Base-by-base conservation (phyloP, 1,140 invertebrate genomes). In the Octopus sinensis region DNA sequence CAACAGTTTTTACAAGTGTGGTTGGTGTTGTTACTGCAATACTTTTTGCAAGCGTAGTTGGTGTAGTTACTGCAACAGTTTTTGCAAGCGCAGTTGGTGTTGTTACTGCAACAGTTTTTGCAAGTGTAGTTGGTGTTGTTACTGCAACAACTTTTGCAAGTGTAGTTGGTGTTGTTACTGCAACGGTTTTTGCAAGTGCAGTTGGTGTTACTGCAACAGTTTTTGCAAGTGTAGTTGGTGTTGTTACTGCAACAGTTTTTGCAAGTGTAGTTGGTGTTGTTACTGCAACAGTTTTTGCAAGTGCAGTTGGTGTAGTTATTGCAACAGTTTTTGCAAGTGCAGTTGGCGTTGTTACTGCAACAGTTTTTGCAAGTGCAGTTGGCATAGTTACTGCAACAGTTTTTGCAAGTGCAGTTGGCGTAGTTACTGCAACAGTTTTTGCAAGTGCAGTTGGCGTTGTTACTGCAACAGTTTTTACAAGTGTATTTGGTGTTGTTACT, bases 181-280 rank as follows among this genome's bases (percentile, higher is more conserved):
- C 82, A 54, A 82, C 78, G 81, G 80, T 82, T 76, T 80, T 84
- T 54, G 71, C 76, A 80, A 68, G 78, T 76, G 81, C 17, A 75
- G 83, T 73, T 54, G 73, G 13, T 53, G 80, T 6, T 9, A 73
- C 68, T n/a, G 9, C 30, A 73, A 13, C 13, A n/a, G 68, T 73
- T n/a, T 6, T n/a, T 6, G 68, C 5, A 62, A 62, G 9, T 62
- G 68, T 23, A 73, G 17, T 73, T 5, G 68, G 5, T 73, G 68
- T 4, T 5, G 68, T 13, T n/a, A 73, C 9, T 73, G 68, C 68
- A 73, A 73, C 56, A 52, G 80, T 84, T 17, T 78, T 78, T 30
- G 80, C 53, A 4, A 80, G 52, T 79, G 73, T 75, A 62, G 53
- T 30, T 71, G 80, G 12, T 12, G 62, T 53, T 30, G 82, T 56